Conservation (phyloP, 1,140 invertebrate genomes). For the Brachionus asplanchnoidis region DNA sequence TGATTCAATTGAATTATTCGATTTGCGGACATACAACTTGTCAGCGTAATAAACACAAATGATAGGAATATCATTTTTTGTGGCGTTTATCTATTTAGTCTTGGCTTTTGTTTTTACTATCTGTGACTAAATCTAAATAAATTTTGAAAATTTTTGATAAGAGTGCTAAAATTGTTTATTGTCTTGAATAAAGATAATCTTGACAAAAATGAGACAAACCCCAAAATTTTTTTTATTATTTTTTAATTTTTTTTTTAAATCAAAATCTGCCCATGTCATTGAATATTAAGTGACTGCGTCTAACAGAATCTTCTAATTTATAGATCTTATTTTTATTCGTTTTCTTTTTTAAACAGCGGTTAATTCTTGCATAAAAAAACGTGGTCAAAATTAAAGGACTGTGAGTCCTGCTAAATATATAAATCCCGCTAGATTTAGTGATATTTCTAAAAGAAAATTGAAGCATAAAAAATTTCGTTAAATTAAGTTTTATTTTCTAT, state of each 20-base stretch:
- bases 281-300: neutral
- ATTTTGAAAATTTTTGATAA: neutral
- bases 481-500: no score
- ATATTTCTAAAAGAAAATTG: no score
- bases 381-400: no score
- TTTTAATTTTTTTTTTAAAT: neutral
- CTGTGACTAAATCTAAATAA: conserved; percentile 4
- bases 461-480: no score
- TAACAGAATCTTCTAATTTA: neutral
- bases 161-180: neutral
- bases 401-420: no score
- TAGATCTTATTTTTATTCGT: neutral
- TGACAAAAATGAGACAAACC: neutral
- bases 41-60: neutral
- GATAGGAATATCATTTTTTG: conserved; percentile 8
- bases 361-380: neutral
- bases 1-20: conserved; percentile 21
- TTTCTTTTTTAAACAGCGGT: neutral
- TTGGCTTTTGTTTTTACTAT: neutral
- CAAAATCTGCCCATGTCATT: no score
- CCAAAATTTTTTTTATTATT: neutral
- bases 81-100: neutral
- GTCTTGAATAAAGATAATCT: neutral
- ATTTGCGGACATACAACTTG: neutral
- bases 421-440: no score